Conservation (phyloP, 2,797 vertebrate genomes). For the Dryobates pubescens region DNA sequence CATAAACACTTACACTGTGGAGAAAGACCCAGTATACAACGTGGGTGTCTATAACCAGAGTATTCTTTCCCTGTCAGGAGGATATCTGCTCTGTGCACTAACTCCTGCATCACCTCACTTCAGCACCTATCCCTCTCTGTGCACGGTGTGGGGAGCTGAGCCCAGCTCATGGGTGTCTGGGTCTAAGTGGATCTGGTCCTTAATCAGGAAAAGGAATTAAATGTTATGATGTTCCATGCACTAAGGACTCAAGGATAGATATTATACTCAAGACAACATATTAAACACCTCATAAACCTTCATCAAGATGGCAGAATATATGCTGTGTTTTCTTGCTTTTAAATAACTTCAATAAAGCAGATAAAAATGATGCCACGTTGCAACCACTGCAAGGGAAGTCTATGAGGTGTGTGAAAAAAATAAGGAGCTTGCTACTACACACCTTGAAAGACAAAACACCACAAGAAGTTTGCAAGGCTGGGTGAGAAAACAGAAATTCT, state of each 20-base stretch:
- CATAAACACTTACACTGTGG: background rate
- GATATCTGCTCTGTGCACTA: background rate
- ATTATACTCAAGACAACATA: background rate
- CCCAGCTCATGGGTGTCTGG: background rate
- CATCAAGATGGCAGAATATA: background rate
- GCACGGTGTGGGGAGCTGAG: background rate
- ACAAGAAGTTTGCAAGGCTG: background rate
- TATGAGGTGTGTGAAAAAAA: background rate
- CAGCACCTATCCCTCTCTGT: background rate
- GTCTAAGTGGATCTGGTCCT: background rate
- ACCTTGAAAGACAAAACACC: background rate
- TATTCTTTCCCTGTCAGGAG: background rate
- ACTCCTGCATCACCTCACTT: background rate
- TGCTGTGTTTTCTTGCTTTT: slow-evolving; percentile 19
- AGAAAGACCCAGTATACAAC: background rate
- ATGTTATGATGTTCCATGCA: background rate
- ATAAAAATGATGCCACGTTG: background rate
- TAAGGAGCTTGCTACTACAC: background rate
- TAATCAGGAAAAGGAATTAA: background rate
- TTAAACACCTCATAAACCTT: slow-evolving; percentile 43
- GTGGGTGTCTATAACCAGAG: rapidly evolving
- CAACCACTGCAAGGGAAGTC: background rate
- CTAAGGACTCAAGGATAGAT: background rate
- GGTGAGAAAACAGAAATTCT: background rate
- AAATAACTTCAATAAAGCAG: slow-evolving; percentile 15